A percentile compares a stretch with the other conserved stretches of the same genome.
Evolutionary conservation across 2,888 invertebrate species (phyloP).

Genomic region (Malachius bipustulatus): DNA sequence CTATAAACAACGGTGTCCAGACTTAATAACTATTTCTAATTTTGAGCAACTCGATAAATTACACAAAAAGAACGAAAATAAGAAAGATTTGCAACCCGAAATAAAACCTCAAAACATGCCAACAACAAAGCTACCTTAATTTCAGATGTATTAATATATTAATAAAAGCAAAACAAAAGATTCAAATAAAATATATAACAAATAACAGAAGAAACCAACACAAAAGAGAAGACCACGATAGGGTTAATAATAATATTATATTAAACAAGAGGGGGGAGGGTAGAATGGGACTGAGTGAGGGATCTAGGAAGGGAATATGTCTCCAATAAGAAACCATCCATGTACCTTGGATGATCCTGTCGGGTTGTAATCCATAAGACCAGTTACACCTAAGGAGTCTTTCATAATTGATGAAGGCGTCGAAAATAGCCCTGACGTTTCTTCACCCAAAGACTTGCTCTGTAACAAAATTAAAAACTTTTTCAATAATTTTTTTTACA

Average conservation of each 20-base stretch:
- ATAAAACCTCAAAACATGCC: too few relatives aligned
- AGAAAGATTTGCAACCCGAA: too few relatives aligned
- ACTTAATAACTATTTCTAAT: too few relatives aligned
- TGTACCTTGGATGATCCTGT: slow-evolving; percentile 36
- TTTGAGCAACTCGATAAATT: too few relatives aligned
- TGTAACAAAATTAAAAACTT: too few relatives aligned
- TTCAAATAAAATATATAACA: slow-evolving; percentile 7
- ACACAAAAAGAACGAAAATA: too few relatives aligned
- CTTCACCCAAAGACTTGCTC: slow-evolving; percentile 75
- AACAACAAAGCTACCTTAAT: too few relatives aligned
- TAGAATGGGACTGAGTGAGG: slow-evolving; percentile 1
- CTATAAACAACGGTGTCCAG: too few relatives aligned
- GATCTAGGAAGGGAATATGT: slow-evolving; percentile 26
- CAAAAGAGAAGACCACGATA: not conserved
- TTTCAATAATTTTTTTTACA: too few relatives aligned
- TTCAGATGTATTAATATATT: too few relatives aligned
- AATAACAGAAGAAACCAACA: slow-evolving; percentile 7
- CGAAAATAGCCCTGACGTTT: slow-evolving; percentile 69
- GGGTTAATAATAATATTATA: not conserved
- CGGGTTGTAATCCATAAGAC: slow-evolving; percentile 45
- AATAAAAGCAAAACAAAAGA: not conserved
- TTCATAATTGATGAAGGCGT: slow-evolving; percentile 83
- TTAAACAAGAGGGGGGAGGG: not conserved
- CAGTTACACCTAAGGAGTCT: slow-evolving; percentile 59
- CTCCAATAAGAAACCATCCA: slow-evolving; percentile 35